Base-by-base conservation (phyloP, 2,797 vertebrate genomes). In the Sebastes vulpes region DNA sequence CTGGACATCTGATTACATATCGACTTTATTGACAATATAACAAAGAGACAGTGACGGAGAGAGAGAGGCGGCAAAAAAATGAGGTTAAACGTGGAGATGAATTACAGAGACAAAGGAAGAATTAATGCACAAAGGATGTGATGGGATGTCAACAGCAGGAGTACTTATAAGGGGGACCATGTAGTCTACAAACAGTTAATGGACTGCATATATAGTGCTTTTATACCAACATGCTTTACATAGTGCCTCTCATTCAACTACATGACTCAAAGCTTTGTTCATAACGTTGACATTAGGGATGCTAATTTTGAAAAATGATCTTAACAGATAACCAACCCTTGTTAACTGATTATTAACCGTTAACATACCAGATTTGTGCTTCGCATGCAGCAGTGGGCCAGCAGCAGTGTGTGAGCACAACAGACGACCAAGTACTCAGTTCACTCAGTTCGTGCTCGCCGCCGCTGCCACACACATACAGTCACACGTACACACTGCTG, bases 1-100 rank as follows among this genome's bases (percentile, higher is more conserved):
- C 2, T n/a, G 23, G 20, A 71, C 46, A 35, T 70, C 29, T 72
- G 25, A 63, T 65, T 21, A 78, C 60, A 72, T 32, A 59, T 61
- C 42, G 2, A 14, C 31, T 65, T 82, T 25, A 64, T 25, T 65
- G 38, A 46, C 26, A 58, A 58, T 28, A 20, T 10, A 25, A 29
- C 35, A 74, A 10, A 52, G n/a, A 65, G n/a, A 46, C 29, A 25
- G 32, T 18, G 28, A 65, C 2, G 3, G 9, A 58, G 42, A 32
- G 4, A 69, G 11, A 28, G 48, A 38, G 35, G 3, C 25, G 11
- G 42, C 23, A 12, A 66, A 35, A 58, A 66, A 63, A 57, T 28
- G 1, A 50, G 11, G 11, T 11, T 6, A 21, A 14, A 46, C 3
- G 14, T 14, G 6, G 14, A 25, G 3, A 26, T 57, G 26, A 61